Conservation (phyloP, 2,888 invertebrate genomes). For the Acleris literana region DNA sequence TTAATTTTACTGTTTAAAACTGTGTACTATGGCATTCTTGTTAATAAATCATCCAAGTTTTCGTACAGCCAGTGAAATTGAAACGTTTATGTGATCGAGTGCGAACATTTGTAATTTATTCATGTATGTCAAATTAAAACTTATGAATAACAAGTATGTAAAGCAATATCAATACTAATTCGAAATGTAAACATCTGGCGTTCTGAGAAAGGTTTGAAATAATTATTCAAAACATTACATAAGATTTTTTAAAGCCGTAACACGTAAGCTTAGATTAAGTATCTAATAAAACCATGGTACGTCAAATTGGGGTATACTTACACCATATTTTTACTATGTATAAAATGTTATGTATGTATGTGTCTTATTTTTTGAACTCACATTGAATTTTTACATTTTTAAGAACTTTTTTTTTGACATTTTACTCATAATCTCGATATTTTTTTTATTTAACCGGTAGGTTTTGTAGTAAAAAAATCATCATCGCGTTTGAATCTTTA, state of each 20-base stretch:
- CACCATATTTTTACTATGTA: no score
- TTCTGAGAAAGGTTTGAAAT: neutral
- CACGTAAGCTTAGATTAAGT: no score
- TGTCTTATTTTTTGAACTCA: no score
- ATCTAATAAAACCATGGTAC: no score
- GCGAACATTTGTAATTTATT: conserved; percentile 23
- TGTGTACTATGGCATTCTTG: conserved; percentile 18
- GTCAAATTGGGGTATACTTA: no score
- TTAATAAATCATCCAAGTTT: neutral
- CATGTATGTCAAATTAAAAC: conserved; percentile 16
- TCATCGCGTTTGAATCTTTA: no score
- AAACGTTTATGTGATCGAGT: conserved; percentile 34
- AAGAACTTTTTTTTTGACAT: no score
- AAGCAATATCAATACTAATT: conserved; percentile 6
- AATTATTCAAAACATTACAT: neutral
- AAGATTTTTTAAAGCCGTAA: neutral
- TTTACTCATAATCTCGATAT: no score
- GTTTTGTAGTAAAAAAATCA: no score
- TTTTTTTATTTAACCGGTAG: no score
- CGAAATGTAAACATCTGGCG: neutral
- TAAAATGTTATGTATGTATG: no score
- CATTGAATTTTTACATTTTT: no score
- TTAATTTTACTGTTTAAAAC: conserved; percentile 2
- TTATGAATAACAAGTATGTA: conserved; percentile 16
- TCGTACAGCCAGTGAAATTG: conserved; percentile 33